phyloP scores from a whole-genome alignment of 2,888 invertebrate genomes.

The Mythimna vitellina region DNA sequence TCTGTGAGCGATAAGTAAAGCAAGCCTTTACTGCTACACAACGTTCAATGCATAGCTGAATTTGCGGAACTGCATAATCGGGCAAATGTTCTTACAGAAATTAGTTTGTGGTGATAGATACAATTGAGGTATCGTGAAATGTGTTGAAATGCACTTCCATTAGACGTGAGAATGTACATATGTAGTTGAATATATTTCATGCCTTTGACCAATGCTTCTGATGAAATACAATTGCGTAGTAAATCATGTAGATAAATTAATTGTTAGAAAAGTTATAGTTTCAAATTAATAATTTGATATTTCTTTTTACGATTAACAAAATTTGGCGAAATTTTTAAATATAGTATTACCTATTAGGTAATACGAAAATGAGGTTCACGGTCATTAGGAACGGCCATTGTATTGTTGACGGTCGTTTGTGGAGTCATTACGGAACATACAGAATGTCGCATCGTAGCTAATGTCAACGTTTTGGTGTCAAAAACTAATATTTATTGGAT shows the following conservation, averaged over 20 bases:
- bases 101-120: background rate
- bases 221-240: conserved; percentile 13
- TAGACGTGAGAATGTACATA: background rate
- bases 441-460: conserved; percentile 51
- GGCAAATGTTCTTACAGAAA: conserved; percentile 9
- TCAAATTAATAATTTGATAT: background rate
- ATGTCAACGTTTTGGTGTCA: conserved; percentile 39
- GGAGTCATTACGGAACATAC: conserved; percentile 62
- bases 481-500: conserved; percentile 32
- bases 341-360: conserved; percentile 58
- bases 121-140: background rate
- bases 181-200: conserved; percentile 6
- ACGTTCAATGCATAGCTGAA: conserved; percentile 1
- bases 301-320: background rate
- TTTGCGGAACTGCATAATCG: conserved; percentile 27
- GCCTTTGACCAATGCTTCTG: conserved; percentile 18
- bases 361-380: conserved; percentile 70
- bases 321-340: conserved; percentile 19
- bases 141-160: conserved; percentile 6
- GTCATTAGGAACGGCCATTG: conserved; percentile 68
- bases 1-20: conserved; percentile 22
- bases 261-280: background rate
- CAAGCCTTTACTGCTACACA: conserved; percentile 4
- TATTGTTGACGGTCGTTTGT: conserved; percentile 62
- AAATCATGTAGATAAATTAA: background rate